Percentiles rank a stretch among this genome's conserved stretches.
Evolutionary conservation across 2,113 vertebrate species (phyloP).

Genomic region (Ictalurus punctatus): DNA sequence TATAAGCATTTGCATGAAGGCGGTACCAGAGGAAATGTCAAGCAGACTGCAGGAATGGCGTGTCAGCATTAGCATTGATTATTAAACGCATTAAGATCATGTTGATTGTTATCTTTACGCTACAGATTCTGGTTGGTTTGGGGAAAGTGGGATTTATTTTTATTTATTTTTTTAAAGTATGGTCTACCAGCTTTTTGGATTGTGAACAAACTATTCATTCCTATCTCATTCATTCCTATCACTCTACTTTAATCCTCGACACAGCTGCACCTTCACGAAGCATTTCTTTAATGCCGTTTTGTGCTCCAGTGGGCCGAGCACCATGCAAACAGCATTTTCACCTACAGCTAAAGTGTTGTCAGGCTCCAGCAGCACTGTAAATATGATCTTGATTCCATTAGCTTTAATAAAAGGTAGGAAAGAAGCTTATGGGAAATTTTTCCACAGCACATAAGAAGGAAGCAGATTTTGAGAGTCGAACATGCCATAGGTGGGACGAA

Average conservation of each 20-base stretch:
- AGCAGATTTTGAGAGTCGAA: not conserved
- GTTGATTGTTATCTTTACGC: too few species aligned
- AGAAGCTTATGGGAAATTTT: not conserved
- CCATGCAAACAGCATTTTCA: not conserved
- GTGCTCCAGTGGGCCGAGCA: not conserved
- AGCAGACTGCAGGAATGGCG: not conserved
- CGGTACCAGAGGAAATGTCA: not conserved
- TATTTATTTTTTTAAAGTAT: not conserved
- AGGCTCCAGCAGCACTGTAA: slow-evolving; percentile 10
- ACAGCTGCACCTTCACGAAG: not conserved
- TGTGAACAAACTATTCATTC: not conserved
- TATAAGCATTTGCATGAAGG: not conserved
- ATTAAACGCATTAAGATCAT: not conserved
- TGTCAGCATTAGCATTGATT: not conserved
- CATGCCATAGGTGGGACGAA: not conserved
- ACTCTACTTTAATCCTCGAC: slow-evolving; percentile 2
- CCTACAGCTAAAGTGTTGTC: not conserved
- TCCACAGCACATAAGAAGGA: not conserved
- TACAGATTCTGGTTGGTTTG: not conserved
- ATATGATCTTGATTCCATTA: slow-evolving; percentile 26
- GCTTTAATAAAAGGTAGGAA: slow-evolving; percentile 7
- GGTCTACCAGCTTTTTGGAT: not conserved
- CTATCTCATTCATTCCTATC: not conserved
- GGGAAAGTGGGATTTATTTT: not conserved
- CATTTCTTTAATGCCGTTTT: not conserved